phyloP scores from a whole-genome alignment of 1,140 invertebrate species.

The Lepidostoma basale region DNA sequence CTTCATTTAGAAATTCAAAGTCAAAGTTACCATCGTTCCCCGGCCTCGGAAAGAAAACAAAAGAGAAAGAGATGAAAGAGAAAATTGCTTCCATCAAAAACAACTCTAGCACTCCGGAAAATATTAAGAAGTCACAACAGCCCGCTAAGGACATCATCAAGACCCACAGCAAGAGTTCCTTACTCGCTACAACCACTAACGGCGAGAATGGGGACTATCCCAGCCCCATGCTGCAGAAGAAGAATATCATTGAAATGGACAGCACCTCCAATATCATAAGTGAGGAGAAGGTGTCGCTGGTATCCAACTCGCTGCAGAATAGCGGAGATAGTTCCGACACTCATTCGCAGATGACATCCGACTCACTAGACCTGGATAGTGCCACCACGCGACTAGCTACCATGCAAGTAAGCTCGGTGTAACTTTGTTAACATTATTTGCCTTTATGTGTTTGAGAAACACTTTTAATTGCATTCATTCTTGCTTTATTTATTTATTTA shows the following conservation, averaged over 20 bases:
- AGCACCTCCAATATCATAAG: slow-evolving; percentile 53
- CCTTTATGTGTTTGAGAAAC: no score
- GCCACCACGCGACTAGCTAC: slow-evolving; percentile 54
- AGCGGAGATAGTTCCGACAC: slow-evolving; percentile 56
- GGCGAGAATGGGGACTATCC: slow-evolving; percentile 55
- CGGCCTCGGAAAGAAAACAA: slow-evolving; percentile 56
- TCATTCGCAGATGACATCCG: slow-evolving; percentile 55
- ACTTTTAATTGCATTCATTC: no score
- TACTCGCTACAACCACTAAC: slow-evolving; percentile 49
- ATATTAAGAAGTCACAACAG: slow-evolving; percentile 53
- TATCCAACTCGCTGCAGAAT: slow-evolving; percentile 52
- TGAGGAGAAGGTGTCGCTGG: slow-evolving; percentile 57
- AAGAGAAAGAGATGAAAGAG: slow-evolving; percentile 49
- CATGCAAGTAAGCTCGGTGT: slow-evolving; percentile 62
- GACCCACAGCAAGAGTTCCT: slow-evolving; percentile 52
- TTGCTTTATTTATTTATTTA: no score
- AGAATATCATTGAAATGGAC: slow-evolving; percentile 49
- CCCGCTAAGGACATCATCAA: slow-evolving; percentile 56
- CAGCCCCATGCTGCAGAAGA: slow-evolving; percentile 49
- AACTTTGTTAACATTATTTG: slow-evolving; percentile 22
- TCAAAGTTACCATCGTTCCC: slow-evolving; percentile 56
- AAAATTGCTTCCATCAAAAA: slow-evolving; percentile 45
- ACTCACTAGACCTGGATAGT: slow-evolving; percentile 54
- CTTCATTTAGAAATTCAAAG: slow-evolving; percentile 54
- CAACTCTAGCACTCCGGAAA: slow-evolving; percentile 27